Base-by-base conservation (phyloP, 64 coral and sea anemone species). In the Catalaphyllia jardinei region DNA sequence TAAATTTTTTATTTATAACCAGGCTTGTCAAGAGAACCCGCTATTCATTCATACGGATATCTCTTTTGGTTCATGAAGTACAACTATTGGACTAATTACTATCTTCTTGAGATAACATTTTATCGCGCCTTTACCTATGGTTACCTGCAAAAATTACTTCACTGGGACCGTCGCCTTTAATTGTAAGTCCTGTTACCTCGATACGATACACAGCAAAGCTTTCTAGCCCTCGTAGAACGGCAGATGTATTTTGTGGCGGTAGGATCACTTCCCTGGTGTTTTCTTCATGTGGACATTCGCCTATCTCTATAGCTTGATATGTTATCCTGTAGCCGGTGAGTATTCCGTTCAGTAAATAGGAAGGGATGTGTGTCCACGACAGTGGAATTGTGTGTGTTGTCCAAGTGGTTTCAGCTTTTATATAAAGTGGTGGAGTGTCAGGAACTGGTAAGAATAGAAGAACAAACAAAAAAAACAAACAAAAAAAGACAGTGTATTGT, bases 71-170 rank as follows among this genome's bases (percentile, higher is more conserved):
- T 46, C 0, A 46, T 46, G 39, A 46, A 46, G 39, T 46, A 46
- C 39, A 46, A 1, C 2, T 46, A 46, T 46, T 46, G 39, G 39
- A 46, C 39, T 46, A 38, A 46, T 46, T 46, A 0, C 39, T 46
- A 46, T 46, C 39, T 46, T 46, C 39, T 46, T 8, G 6, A 4
- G 6, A 46, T 46, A 4, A 8, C 39, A 46, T 57, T 57, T 57
- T 8, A 57, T 57, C 54, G 1, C 1, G 8, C 8, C 0, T 29
- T 76, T 31, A 76, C 29, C 29, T 59, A 60, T 49, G 11, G 51
- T 81, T 89, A 96, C 94, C 94, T 75, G 80, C 94, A 87, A 93
- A 93, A 78, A 88, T 86, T 52, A 87, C 54, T 17, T 75, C 28
- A 79, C 80, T 86, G 20, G 91, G 87, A 9, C 94, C 94, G 11